Percentiles rank a stretch among this genome's conserved stretches.
Conservation (phyloP, 2,113 vertebrate genomes). For the Pituophis catenifer region DNA sequence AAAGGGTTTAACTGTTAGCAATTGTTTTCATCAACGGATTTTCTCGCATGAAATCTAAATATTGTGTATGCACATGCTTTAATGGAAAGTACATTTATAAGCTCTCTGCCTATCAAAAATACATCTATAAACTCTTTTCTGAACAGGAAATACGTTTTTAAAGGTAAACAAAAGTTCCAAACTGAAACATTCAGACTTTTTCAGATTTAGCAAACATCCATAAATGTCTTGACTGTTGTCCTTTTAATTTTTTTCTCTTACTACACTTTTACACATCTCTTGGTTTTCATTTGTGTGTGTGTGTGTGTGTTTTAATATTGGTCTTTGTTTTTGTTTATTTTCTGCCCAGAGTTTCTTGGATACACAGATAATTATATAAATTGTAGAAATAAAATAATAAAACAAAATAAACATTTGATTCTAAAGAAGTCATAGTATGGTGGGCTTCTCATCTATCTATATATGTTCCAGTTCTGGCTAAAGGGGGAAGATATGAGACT, state of each 20-base stretch:
- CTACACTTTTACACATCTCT: background rate
- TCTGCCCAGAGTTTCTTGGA: background rate
- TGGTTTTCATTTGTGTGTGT: background rate
- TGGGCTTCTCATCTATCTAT: background rate
- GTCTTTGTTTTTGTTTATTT: background rate
- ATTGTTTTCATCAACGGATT: slow-evolving; percentile 14
- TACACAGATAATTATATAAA: background rate
- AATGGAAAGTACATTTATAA: slow-evolving; percentile 21
- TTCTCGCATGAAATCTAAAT: background rate
- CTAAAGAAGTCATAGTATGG: background rate
- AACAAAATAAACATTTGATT: background rate
- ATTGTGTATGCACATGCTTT: slow-evolving; percentile 11
- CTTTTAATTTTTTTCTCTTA: slow-evolving; percentile 22
- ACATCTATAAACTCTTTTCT: background rate
- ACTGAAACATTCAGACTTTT: slow-evolving; percentile 24
- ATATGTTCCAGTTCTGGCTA: no score
- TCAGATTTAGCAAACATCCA: background rate
- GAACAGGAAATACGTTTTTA: slow-evolving; percentile 24
- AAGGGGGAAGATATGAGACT: background rate
- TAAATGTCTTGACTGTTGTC: slow-evolving; percentile 2
- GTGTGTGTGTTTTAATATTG: background rate
- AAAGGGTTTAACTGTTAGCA: slow-evolving; percentile 38
- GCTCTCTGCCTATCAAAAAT: slow-evolving; percentile 16
- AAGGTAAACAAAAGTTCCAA: slow-evolving; percentile 27
- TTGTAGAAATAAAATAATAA: background rate